These are phyloP conservation scores for Gallinago paraguaiae DNA, from an alignment of 2,113 vertebrate genomes.

Conservation along the genomic window DNA sequence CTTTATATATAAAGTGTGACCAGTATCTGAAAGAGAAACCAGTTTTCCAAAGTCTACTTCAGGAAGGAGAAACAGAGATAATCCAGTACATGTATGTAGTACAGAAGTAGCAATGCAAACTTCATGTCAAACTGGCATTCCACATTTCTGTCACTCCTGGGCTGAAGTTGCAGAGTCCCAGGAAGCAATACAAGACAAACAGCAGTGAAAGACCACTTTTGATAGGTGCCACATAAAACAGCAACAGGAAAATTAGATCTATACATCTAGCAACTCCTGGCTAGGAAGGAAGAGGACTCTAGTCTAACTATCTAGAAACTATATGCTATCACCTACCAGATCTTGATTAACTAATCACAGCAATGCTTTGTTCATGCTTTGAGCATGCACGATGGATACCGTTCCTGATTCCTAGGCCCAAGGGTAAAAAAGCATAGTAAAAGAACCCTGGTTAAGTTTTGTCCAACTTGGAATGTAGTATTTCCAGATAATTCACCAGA, in stretches of 20 bases:
- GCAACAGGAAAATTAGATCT: neutral
- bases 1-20: neutral
- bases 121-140: neutral
- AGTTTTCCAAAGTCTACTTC: neutral
- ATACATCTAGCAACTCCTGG: neutral
- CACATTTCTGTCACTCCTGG: neutral
- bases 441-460: neutral
- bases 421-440: neutral
- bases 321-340: neutral
- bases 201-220: neutral
- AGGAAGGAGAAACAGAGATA: neutral
- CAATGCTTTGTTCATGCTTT: neutral
- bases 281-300: neutral
- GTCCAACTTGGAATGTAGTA: neutral
- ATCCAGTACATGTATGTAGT: rapidly evolving
- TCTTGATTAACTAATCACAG: neutral
- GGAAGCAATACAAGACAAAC: neutral
- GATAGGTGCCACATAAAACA: neutral
- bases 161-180: neutral
- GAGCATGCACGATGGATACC: neutral
- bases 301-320: neutral
- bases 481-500: neutral
- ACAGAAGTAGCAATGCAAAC: neutral
- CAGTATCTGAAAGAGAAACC: neutral
- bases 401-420: neutral